Conservation (phyloP, 2,113 vertebrate genomes). For the Oncorhynchus kisutch region DNA sequence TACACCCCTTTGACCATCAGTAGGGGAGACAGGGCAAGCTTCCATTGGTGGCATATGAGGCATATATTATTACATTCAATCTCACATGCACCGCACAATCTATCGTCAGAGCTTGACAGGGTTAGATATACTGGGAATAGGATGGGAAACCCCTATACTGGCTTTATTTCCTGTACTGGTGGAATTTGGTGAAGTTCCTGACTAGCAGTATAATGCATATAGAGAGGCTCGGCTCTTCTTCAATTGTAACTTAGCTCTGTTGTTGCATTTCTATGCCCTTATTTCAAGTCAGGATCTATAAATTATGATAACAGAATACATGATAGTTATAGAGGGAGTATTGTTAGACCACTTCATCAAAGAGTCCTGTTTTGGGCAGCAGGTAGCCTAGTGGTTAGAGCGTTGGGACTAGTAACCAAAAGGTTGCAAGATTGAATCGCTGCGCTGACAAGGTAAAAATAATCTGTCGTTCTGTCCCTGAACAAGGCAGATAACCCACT, state of each 20-base stretch:
- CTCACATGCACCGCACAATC: constrained; percentile 7
- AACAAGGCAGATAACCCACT: too few species aligned
- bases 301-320: too few species aligned
- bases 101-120: not conserved
- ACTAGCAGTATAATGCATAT: not conserved
- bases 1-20: constrained; percentile 4
- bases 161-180: not conserved
- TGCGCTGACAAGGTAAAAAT: too few species aligned
- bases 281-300: not conserved
- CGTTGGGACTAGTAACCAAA: too few species aligned
- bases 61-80: constrained; percentile 7
- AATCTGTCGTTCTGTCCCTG: too few species aligned
- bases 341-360: not conserved
- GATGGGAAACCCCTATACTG: not conserved
- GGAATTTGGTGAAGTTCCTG: not conserved
- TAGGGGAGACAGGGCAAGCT: not conserved
- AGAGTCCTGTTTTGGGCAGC: not conserved
- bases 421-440: too few species aligned
- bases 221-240: not conserved
- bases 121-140: not conserved
- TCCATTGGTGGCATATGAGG: constrained; percentile 6
- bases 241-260: not conserved
- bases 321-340: not conserved
- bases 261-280: not conserved
- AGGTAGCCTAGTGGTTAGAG: too few species aligned